Evolutionary conservation across 2,113 vertebrate species (phyloP).

Genomic region (Atractosteus spatula): DNA sequence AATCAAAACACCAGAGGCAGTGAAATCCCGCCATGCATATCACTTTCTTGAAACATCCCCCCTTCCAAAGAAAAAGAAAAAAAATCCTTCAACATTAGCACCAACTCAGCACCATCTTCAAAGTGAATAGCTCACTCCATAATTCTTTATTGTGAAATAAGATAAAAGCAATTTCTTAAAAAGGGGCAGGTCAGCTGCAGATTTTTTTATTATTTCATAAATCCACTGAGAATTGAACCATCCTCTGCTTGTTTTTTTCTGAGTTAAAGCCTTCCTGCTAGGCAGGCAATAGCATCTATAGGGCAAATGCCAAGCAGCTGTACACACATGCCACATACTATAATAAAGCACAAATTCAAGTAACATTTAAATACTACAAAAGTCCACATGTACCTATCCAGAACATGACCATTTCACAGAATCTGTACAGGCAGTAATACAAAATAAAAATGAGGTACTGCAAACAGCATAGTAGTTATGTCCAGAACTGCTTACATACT

Average conservation of each 20-base stretch:
- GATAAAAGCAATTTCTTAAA: conserved; percentile 37
- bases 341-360: conserved; percentile 97
- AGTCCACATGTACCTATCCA: conserved; percentile 92
- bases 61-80: conserved; percentile 62
- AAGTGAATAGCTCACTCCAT: conserved; percentile 80
- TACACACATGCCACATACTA: conserved; percentile 93
- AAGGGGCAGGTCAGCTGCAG: conserved; percentile 64
- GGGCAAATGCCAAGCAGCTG: conserved; percentile 76
- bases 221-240: conserved; percentile 52
- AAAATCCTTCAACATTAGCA: conserved; percentile 85
- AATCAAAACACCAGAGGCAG: conserved; percentile 98
- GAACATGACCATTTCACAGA: conserved; percentile 92
- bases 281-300: conserved; percentile 89
- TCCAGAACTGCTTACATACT: conserved; percentile 61
- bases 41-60: conserved; percentile 66
- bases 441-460: conserved; percentile 90
- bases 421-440: conserved; percentile 85
- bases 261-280: conserved; percentile 60
- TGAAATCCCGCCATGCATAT: conserved; percentile 91
- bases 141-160: conserved; percentile 57
- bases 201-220: conserved; percentile 54
- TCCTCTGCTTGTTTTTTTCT: conserved; percentile 49
- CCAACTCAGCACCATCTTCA: conserved; percentile 82
- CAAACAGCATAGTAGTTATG: conserved; percentile 83
- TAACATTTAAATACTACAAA: conserved; percentile 97